Base-by-base conservation (phyloP, 2,888 invertebrate genomes). In the Taenaris catops region DNA sequence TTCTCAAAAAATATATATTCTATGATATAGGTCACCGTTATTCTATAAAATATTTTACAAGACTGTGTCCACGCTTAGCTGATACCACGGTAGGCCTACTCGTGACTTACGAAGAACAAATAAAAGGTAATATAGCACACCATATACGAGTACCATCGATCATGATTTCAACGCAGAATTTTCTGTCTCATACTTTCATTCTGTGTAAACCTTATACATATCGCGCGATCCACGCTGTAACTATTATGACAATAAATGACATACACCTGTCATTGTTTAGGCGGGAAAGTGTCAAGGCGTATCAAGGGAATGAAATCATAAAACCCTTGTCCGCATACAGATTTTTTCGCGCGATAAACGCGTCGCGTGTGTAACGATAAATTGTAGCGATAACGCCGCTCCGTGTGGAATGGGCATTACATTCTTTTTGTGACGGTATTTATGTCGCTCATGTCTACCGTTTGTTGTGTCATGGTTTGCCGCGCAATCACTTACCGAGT, bases 251-350 rank as follows among this genome's bases (percentile, higher is more conserved):
- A 31, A 16, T 25, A 40, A 39, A 40, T 34, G 38, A 25, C 34
- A 17, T n/a, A 7, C 46, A 41, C 35, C 34, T 43, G 36, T 32
- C 43, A 44, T 34, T 35, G 37, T 40, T 41, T 27, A 38, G 26
- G 23, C 35, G 8, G 37, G 27, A 56, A 62, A 63, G 67, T 64
- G 70, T 69, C 68, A 70, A 63, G 57, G 58, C 56, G 63, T 63
- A 63, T 49, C 55, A 53, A 51, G 59, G 50, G 58, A 74, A 74
- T 71, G 64, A 68, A 71, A 68, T 73, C 71, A 68, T 69, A 67
- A 69, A 69, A 46, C 51, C 48, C 38, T 47, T 55, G 59, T 48
- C 42, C 46, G 39, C 41, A 24, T 34, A 67, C 62, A 65, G 80
- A 79, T 79, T 52, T n/a, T 46, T 60, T 50, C 58, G 62, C 49